These are phyloP conservation scores for Eutrigla gurnardus DNA, from an alignment of 2,797 vertebrate species.

Conservation along the genomic window DNA sequence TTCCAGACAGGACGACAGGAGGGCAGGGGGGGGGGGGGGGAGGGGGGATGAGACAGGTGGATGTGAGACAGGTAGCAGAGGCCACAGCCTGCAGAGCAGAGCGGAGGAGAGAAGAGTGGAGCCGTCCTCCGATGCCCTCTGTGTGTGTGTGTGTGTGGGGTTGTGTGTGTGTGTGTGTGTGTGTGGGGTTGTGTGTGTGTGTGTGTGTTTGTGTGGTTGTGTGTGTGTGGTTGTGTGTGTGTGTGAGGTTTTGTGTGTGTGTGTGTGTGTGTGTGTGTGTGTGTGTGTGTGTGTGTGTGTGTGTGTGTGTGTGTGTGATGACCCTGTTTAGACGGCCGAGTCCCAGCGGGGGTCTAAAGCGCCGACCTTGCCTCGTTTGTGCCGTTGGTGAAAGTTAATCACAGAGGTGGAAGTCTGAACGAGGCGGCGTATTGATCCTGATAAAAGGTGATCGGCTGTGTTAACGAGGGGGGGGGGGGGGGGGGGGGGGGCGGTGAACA, in stretches of 20 bases:
- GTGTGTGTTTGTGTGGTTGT: neutral
- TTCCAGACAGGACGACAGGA: conserved; percentile 2
- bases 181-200: neutral
- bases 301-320: conserved; percentile 8
- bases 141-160: neutral
- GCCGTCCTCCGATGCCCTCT: conserved; percentile 6
- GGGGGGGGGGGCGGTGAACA: neutral
- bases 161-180: neutral
- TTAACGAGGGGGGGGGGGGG: neutral
- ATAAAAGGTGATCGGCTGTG: neutral
- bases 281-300: neutral
- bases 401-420: conserved; percentile 12
- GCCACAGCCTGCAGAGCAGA: conserved; percentile 4
- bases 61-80: conserved; percentile 9
- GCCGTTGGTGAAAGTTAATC: conserved; percentile 33
- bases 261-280: neutral
- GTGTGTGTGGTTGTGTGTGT: neutral
- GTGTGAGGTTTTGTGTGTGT: neutral
- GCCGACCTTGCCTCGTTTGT: conserved; percentile 52
- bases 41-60: conserved; percentile 7
- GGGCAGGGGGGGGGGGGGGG: conserved; percentile 7
- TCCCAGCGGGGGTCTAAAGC: conserved; percentile 27
- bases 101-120: conserved; percentile 19
- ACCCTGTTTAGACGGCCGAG: conserved; percentile 33
- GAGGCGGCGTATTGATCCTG: neutral